phyloP scores from a whole-genome alignment of 2,888 invertebrate genomes.

The Encarsia formosa region DNA sequence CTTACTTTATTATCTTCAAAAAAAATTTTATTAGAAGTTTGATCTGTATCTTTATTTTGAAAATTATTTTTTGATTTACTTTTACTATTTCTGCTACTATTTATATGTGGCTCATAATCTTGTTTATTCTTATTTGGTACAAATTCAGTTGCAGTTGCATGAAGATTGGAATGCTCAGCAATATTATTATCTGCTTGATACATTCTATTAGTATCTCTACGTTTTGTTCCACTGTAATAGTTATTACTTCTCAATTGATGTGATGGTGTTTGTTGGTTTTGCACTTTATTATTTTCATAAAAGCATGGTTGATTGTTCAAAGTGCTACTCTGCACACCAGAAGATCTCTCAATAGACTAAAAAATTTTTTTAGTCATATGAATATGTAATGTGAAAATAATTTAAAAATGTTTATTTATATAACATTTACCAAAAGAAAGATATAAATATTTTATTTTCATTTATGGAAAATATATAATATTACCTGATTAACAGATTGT shows the following conservation, averaged over 20 bases:
- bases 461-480: no score
- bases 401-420: no score
- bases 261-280: conserved; percentile 6
- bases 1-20: conserved; percentile 27
- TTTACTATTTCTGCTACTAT: conserved; percentile 22
- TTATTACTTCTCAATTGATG: conserved; percentile 24
- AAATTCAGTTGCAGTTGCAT: conserved; percentile 59
- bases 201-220: conserved; percentile 16
- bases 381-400: no score
- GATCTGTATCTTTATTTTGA: conserved; percentile 7
- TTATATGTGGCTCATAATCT: conserved; percentile 23
- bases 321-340: conserved; percentile 2
- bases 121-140: conserved; percentile 48
- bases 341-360: neutral
- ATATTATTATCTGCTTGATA: conserved; percentile 11
- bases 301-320: conserved; percentile 20
- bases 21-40: conserved; percentile 14
- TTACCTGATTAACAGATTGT: no score
- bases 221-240: conserved; percentile 21
- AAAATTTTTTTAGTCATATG: no score
- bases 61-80: conserved; percentile 20
- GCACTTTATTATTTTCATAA: conserved; percentile 26
- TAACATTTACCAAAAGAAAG: no score
- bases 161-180: conserved; percentile 52
- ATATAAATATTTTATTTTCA: neutral